Percentiles rank a stretch among this genome's conserved stretches.
Evolutionary conservation across 2,113 vertebrate species (phyloP).

Genomic region (Phrynocephalus versicolor): DNA sequence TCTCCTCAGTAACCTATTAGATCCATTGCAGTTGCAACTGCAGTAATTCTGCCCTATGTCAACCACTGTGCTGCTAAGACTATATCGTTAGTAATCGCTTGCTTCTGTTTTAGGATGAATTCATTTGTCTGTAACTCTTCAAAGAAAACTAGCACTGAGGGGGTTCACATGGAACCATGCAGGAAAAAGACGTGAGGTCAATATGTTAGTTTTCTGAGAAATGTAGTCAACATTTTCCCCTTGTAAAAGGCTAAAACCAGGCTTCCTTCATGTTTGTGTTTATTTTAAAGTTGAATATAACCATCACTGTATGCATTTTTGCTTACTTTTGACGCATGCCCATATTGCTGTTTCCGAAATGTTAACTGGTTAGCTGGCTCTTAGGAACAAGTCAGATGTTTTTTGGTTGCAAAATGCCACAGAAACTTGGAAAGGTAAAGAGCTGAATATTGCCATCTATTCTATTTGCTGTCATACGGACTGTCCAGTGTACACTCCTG

Average conservation of each 20-base stretch:
- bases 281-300: background rate
- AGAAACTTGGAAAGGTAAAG: background rate
- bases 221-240: background rate
- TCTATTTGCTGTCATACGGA: background rate
- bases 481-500: background rate
- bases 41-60: background rate
- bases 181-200: background rate
- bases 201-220: background rate
- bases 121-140: background rate
- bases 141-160: background rate
- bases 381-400: background rate
- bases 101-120: background rate
- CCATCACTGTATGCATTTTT: background rate
- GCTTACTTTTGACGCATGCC: slow-evolving; percentile 12
- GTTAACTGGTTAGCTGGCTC: slow-evolving; percentile 12
- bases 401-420: slow-evolving; percentile 18
- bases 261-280: background rate
- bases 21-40: background rate
- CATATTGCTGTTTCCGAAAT: background rate
- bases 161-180: background rate
- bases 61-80: background rate
- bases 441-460: background rate
- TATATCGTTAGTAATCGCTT: background rate
- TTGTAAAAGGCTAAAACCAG: background rate
- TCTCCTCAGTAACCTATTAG: background rate